A percentile compares a stretch with the other conserved stretches of the same genome.
These are phyloP conservation scores for Ericerus pela DNA, from an alignment of 1,140 invertebrate species.

Conservation along the genomic window DNA sequence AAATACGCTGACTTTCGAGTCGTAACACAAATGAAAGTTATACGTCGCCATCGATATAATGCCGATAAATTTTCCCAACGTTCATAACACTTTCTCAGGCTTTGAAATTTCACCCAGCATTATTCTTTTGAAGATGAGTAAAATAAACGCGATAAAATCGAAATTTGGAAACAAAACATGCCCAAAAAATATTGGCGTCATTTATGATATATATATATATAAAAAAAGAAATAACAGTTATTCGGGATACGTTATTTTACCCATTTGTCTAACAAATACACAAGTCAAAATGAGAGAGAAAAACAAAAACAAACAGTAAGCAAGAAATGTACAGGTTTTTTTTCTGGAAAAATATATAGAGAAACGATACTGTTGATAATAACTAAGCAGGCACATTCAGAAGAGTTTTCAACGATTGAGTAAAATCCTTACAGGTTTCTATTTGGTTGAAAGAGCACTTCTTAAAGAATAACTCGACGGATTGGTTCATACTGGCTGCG, in stretches of 20 bases:
- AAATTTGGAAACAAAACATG: no score
- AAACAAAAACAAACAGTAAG: neutral
- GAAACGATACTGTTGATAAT: neutral
- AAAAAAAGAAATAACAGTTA: neutral
- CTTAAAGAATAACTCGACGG: conserved; percentile 1
- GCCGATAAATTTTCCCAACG: no score
- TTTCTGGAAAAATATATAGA: neutral
- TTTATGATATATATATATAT: neutral
- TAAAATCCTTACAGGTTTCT: neutral
- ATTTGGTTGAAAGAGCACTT: neutral
- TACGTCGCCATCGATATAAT: no score
- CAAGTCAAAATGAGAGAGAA: neutral
- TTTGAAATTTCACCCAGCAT: conserved; percentile 8
- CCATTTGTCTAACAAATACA: neutral
- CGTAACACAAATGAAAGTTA: no score
- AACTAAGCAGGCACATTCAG: conserved; percentile 1
- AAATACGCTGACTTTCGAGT: no score
- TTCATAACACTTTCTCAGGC: no score
- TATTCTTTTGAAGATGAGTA: no score
- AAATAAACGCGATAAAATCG: no score
- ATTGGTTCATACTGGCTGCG: neutral
- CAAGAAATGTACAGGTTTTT: no score
- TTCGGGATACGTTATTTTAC: neutral
- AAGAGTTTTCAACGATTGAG: conserved; percentile 2
- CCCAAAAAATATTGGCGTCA: no score